A percentile compares a stretch with the other conserved stretches of the same genome.
Evolutionary conservation across 2,797 vertebrate species (phyloP).

Genomic region (Corythornis leucogaster): DNA sequence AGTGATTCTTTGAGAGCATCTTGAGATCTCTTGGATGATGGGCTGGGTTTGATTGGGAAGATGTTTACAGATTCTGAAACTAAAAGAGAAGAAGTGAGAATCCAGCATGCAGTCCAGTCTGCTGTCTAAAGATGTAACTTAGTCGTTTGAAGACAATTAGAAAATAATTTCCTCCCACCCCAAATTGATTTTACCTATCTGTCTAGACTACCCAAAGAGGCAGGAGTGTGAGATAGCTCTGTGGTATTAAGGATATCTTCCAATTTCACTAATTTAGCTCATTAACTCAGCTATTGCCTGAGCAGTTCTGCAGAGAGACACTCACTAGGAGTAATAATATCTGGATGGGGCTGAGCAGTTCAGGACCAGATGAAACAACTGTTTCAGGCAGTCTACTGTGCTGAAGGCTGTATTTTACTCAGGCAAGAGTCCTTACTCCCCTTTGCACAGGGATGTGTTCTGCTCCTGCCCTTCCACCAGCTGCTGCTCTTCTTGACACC

Average conservation of each 20-base stretch:
- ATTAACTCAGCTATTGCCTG: not conserved
- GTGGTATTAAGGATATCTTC: not conserved
- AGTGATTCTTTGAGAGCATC: not conserved
- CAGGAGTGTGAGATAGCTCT: not conserved
- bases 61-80: not conserved
- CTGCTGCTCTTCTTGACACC: not conserved
- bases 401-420: not conserved
- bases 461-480: not conserved
- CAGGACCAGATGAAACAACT: not conserved
- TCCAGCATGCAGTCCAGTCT: not conserved
- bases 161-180: not conserved
- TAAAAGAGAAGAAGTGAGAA: not conserved
- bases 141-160: not conserved
- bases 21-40: not conserved
- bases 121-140: not conserved
- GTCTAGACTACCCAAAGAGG: not conserved
- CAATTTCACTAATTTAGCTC: not conserved
- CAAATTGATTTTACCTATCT: not conserved
- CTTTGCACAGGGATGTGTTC: not conserved
- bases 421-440: not conserved
- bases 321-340: not conserved
- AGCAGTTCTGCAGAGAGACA: not conserved
- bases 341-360: accelerated
- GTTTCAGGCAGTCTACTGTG: not conserved
- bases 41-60: not conserved